Base-by-base conservation (phyloP, 2,888 invertebrate species). In the Alloplasta piceator region DNA sequence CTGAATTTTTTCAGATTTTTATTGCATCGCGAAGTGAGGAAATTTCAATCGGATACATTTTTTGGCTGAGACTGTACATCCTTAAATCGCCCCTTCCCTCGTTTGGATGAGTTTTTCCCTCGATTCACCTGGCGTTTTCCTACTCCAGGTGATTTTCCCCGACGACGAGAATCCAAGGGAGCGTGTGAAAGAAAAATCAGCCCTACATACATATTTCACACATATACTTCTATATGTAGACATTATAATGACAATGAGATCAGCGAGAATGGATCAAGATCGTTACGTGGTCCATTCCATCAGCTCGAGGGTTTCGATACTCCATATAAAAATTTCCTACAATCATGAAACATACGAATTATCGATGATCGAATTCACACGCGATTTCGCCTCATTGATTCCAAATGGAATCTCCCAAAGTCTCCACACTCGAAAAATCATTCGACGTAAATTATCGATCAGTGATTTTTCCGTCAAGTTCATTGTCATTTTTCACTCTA, bases 221-320 rank as follows among this genome's bases (percentile, higher is more conserved):
- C 39, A 41, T 60, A 39, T 39, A 43, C 7, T 14, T 41, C 6
- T 43, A 43, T 43, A 4, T 43, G 43, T 4, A 4, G 10, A 52
- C 14, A 78, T 79, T 82, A 74, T 70, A 82, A 78, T 76, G 61
- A 83, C 83, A 84, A 84, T 80, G 66, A 75, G 38, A 63, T 73
- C 38, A 10, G 71, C 61, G 46, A 66, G 63, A 56, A 50, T 61
- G 38, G 10, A 46, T 58, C 26, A 61, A 4, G 43, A 64, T 50
- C 67, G 61, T 70, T 43, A 55, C 38, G 64, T 14, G 41, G 66
- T 52, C 60, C 38, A n/a, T 73, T 74, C 63, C 64, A 70, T 70
- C 58, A 58, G 12, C 10, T 76, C 60, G 67, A 56, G 68, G 75
- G 55, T 64, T 26, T 64, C 58, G 48, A 63, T 72, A n/a, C 26